Conservation (phyloP, 2,888 invertebrate genomes). For the Caradrina kadenii region DNA sequence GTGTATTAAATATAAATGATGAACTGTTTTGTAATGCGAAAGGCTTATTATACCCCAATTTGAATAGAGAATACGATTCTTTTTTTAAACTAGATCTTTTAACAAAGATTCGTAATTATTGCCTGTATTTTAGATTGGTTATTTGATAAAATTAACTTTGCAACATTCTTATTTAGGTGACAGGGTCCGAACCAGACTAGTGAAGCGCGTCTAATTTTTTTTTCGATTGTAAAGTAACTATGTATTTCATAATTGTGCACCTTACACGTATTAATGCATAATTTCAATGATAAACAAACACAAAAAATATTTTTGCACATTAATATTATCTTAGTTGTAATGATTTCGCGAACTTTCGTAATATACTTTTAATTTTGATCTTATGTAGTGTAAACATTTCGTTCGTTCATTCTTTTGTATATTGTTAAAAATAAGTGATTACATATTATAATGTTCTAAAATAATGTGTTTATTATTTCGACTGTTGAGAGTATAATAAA, state of each 20-base stretch:
- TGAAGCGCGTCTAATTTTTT: conserved; percentile 1
- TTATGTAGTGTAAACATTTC: conserved; percentile 43
- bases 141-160: conserved; percentile 6
- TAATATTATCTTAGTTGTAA: conserved; percentile 30
- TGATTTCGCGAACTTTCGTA: conserved; percentile 39
- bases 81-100: not conserved
- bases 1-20: conserved; percentile 26
- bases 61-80: conserved; percentile 7
- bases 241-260: conserved; percentile 38
- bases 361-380: conserved; percentile 53
- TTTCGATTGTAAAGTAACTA: conserved; percentile 11
- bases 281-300: conserved; percentile 24
- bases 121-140: conserved; percentile 30
- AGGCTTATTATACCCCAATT: conserved; percentile 31
- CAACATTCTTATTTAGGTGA: conserved; percentile 26
- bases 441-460: conserved; percentile 65
- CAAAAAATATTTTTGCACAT: conserved; percentile 46
- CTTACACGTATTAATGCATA: conserved; percentile 28
- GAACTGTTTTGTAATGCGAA: conserved; percentile 27
- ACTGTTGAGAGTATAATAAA: conserved; percentile 33
- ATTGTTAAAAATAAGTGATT: conserved; percentile 66
- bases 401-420: conserved; percentile 63
- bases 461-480: conserved; percentile 55
- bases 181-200: conserved; percentile 15
- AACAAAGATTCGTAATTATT: not conserved